Conservation (phyloP, 2,797 vertebrate species). For the Euphonia xanthogaster region DNA sequence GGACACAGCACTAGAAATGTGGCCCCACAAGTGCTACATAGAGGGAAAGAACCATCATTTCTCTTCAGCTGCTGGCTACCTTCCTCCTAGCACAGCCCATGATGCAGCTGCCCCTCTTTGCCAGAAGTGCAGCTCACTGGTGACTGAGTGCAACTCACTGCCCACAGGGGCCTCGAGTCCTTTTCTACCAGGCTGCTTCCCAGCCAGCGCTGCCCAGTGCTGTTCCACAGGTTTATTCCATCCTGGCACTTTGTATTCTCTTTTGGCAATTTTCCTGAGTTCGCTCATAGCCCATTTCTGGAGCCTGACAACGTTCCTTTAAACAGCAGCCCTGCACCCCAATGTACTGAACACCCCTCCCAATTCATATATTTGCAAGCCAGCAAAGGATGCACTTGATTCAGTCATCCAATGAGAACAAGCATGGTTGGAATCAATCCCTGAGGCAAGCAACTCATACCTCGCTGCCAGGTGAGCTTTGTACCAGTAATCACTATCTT, state of each 20-base stretch:
- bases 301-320: background rate
- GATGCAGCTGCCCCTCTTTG: background rate
- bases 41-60: background rate
- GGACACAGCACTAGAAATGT: background rate
- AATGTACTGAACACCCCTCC: background rate
- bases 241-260: background rate
- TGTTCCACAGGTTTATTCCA: background rate
- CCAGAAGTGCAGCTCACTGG: background rate
- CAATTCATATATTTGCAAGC: background rate
- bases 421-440: background rate
- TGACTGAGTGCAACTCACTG: background rate
- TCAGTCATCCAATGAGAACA: background rate
- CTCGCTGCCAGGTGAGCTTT: background rate
- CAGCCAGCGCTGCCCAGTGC: background rate
- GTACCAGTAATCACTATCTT: background rate
- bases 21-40: background rate
- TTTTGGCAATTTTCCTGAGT: background rate
- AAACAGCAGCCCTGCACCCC: background rate
- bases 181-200: background rate
- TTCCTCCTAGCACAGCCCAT: background rate
- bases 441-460: background rate
- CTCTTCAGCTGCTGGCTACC: background rate
- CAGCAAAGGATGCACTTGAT: background rate
- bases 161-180: accelerated
- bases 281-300: background rate